Evolutionary conservation across 2,888 invertebrate genomes (phyloP).

Genomic region (Formica aserva): DNA sequence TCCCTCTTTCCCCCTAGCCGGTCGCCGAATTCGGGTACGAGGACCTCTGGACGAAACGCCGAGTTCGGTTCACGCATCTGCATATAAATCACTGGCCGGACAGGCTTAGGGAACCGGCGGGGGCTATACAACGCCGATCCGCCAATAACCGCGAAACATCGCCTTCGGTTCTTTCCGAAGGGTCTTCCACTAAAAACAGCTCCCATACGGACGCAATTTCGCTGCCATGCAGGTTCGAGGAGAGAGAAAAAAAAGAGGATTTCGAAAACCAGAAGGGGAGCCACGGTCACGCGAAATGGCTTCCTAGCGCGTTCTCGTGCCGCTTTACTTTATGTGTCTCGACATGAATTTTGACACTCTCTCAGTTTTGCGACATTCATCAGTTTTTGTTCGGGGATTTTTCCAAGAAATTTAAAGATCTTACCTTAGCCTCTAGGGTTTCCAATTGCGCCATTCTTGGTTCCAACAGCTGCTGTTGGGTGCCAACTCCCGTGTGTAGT

Average conservation of each 20-base stretch:
- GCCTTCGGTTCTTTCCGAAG: conserved; percentile 66
- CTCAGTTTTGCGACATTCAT: neutral
- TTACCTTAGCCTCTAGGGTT: conserved; percentile 92
- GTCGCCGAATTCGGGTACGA: conserved; percentile 57
- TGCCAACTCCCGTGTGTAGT: conserved; percentile 78
- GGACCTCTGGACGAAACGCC: conserved; percentile 68
- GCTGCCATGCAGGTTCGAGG: neutral
- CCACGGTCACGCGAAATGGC: neutral
- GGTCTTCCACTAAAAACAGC: conserved; percentile 58
- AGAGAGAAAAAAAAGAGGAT: conserved; percentile 7
- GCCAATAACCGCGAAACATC: conserved; percentile 75
- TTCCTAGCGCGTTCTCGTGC: conserved; percentile 7
- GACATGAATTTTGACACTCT: neutral
- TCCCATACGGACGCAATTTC: conserved; percentile 51
- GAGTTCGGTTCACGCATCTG: conserved; percentile 79
- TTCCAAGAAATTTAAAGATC: neutral
- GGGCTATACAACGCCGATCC: conserved; percentile 68
- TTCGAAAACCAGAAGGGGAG: neutral
- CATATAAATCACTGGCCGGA: conserved; percentile 83
- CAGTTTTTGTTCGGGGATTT: neutral
- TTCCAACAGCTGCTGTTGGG: conserved; percentile 83
- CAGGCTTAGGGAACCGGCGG: conserved; percentile 72
- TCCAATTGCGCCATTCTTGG: conserved; percentile 91
- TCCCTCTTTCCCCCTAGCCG: neutral
- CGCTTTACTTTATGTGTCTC: neutral